These are phyloP conservation scores for Eristalis intricaria DNA, from an alignment of 2,888 invertebrate species.

Conservation along the genomic window DNA sequence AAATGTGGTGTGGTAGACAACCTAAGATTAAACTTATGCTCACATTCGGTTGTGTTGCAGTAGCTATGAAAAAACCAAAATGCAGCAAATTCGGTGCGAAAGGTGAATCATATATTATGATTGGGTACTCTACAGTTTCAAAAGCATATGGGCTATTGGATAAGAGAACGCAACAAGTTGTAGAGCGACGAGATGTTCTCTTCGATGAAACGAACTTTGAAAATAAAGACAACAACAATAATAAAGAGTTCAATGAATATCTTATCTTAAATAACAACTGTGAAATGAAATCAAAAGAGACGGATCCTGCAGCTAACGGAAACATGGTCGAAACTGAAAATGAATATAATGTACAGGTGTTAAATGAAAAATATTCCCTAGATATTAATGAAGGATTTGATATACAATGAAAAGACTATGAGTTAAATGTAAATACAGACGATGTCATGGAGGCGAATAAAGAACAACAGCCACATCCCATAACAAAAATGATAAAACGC, in stretches of 20 bases:
- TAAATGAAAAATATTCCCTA: background rate
- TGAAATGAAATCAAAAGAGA: background rate
- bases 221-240: constrained; percentile 3
- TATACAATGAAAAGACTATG: background rate
- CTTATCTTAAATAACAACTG: background rate
- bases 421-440: background rate
- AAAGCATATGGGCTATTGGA: constrained; percentile 40
- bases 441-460: background rate
- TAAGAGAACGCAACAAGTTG: constrained; percentile 21
- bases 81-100: constrained; percentile 54
- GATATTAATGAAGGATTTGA: background rate
- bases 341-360: constrained; percentile 4
- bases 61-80: constrained; percentile 54
- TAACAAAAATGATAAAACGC: background rate
- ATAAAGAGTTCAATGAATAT: constrained; percentile 14
- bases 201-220: constrained; percentile 35
- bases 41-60: constrained; percentile 56
- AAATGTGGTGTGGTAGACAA: constrained; percentile 54
- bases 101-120: constrained; percentile 45
- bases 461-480: background rate
- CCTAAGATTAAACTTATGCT: too few relatives aligned
- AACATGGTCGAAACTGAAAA: constrained; percentile 10
- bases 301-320: background rate
- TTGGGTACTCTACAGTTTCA: constrained; percentile 59
- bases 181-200: constrained; percentile 32